These are phyloP conservation scores for Lota lota DNA, from an alignment of 2,113 vertebrate genomes.

Conservation along the genomic window DNA sequence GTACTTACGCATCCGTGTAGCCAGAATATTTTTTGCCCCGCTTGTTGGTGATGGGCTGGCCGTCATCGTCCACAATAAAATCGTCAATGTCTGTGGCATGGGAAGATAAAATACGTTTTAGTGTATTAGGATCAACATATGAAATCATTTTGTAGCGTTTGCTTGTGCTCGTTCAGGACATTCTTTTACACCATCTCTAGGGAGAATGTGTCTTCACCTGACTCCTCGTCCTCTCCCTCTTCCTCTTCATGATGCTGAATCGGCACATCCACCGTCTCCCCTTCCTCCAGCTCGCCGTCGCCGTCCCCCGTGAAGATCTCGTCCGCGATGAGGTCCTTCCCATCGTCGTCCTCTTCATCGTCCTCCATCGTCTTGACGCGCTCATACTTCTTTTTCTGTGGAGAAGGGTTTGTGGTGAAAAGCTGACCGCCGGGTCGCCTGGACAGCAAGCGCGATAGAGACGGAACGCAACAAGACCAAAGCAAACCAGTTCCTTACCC, in stretches of 20 bases:
- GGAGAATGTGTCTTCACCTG: constrained; percentile 70
- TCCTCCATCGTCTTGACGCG: constrained; percentile 93
- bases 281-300: constrained; percentile 89
- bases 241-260: constrained; percentile 86
- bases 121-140: too few relatives aligned
- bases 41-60: constrained; percentile 93
- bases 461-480: neutral
- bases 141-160: too few relatives aligned
- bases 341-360: constrained; percentile 93
- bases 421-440: neutral
- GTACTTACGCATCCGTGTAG: constrained; percentile 94
- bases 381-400: constrained; percentile 88
- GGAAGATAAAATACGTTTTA: too few relatives aligned
- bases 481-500: constrained; percentile 70
- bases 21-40: constrained; percentile 93
- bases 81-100: constrained; percentile 86
- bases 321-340: constrained; percentile 91
- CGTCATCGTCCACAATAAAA: constrained; percentile 97
- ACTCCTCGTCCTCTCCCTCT: constrained; percentile 89
- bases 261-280: constrained; percentile 80
- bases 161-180: too few relatives aligned
- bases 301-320: constrained; percentile 91
- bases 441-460: neutral
- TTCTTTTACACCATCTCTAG: too few relatives aligned
- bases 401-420: neutral